Percentiles rank a stretch among this genome's conserved stretches.
phyloP scores from a whole-genome alignment of 2,113 vertebrate species.

The Rhineura floridana region DNA sequence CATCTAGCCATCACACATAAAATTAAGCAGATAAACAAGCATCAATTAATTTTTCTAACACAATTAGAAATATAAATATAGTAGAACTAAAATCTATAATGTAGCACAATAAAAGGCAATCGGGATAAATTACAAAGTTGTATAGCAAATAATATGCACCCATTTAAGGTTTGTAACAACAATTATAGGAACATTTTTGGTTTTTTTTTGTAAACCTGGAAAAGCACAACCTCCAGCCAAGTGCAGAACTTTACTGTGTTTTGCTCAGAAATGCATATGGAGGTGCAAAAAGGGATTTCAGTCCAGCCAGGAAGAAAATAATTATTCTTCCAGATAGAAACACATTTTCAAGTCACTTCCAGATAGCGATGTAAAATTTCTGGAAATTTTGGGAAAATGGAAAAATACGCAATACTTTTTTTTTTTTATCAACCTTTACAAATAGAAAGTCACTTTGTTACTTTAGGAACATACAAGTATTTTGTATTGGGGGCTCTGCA shows the following conservation, averaged over 20 bases:
- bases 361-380: too few relatives aligned
- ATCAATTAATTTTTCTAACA: background rate
- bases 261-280: background rate
- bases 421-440: too few relatives aligned
- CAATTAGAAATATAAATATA: background rate
- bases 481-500: too few relatives aligned
- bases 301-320: background rate
- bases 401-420: too few relatives aligned
- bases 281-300: background rate
- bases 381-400: too few relatives aligned
- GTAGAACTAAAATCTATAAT: background rate
- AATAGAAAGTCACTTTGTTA: too few relatives aligned
- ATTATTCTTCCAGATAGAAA: background rate
- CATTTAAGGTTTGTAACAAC: background rate
- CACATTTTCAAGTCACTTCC: background rate
- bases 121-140: background rate
- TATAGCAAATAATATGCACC: background rate
- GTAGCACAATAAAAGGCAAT: background rate
- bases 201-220: background rate
- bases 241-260: background rate
- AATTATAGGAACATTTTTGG: background rate
- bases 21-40: background rate
- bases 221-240: background rate
- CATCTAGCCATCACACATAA: background rate
- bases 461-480: too few relatives aligned